Conservation (phyloP, 2,113 vertebrate genomes). For the Psammodynastes pulverulentus region DNA sequence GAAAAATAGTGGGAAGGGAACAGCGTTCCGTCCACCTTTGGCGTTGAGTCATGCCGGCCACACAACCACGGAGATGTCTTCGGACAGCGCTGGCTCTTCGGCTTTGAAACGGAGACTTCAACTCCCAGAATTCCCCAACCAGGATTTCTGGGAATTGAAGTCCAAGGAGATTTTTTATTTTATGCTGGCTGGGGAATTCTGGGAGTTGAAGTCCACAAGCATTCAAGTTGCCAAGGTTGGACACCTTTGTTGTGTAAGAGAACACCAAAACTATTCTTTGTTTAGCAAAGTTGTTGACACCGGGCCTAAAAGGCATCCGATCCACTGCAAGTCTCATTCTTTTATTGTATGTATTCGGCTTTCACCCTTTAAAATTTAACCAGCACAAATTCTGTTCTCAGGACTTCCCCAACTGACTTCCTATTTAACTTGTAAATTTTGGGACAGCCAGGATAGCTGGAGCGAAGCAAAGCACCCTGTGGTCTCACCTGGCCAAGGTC, state of each 20-base stretch:
- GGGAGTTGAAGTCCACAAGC: not conserved
- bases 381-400: not conserved
- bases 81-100: too few relatives aligned
- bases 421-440: too few relatives aligned
- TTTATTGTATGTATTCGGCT: not conserved
- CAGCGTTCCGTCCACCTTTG: too few relatives aligned
- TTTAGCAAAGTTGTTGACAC: not conserved
- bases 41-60: too few relatives aligned
- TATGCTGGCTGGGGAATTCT: too few relatives aligned
- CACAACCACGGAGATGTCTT: too few relatives aligned
- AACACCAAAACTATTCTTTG: not conserved
- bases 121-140: not conserved
- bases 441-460: not conserved
- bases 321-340: not conserved
- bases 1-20: too few relatives aligned
- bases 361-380: not conserved
- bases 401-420: too few relatives aligned
- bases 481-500: conserved; percentile 74
- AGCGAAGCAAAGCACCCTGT: not conserved
- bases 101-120: too few relatives aligned
- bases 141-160: not conserved
- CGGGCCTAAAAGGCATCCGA: not conserved
- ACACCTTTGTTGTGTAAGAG: not conserved
- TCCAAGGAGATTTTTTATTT: too few relatives aligned
- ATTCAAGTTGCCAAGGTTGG: not conserved